These are phyloP conservation scores for Harpalus rubripes DNA, from an alignment of 2,888 invertebrate species.

Conservation along the genomic window DNA sequence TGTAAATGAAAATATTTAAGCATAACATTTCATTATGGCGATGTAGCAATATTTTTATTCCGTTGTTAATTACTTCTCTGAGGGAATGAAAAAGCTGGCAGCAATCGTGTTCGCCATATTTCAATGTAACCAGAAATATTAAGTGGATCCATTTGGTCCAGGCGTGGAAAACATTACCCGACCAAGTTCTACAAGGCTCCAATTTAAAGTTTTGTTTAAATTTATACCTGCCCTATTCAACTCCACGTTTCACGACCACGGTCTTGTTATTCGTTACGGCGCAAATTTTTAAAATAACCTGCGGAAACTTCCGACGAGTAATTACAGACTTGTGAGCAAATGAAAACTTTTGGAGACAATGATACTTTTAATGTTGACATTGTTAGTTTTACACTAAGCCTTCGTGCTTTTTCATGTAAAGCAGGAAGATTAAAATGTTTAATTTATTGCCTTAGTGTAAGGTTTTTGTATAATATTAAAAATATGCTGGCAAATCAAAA, in stretches of 20 bases:
- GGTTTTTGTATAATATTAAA: too few relatives aligned
- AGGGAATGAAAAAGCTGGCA: conserved; percentile 25
- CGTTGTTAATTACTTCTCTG: conserved; percentile 13
- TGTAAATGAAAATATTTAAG: conserved; percentile 16
- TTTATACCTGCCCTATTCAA: conserved; percentile 55
- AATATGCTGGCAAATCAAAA: too few relatives aligned
- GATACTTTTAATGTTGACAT: conserved; percentile 7
- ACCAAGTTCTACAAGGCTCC: conserved; percentile 46
- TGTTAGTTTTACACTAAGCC: neutral
- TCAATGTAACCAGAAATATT: conserved; percentile 55
- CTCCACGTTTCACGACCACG: conserved; percentile 19
- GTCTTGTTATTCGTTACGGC: conserved; percentile 26
- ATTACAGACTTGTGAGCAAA: conserved; percentile 33
- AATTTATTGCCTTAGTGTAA: neutral
- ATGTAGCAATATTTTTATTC: conserved; percentile 32
- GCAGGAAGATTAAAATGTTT: neutral
- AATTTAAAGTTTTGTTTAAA: conserved; percentile 62
- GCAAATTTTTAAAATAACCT: conserved; percentile 51
- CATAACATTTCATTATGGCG: conserved; percentile 11
- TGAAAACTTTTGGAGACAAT: conserved; percentile 36
- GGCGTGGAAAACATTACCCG: conserved; percentile 45
- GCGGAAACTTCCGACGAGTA: conserved; percentile 43
- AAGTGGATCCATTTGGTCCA: conserved; percentile 50
- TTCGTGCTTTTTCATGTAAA: neutral
- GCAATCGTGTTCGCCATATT: conserved; percentile 52